These are phyloP conservation scores for Zaprionus camerounensis DNA, from an alignment of 1,140 invertebrate genomes.

Conservation along the genomic window DNA sequence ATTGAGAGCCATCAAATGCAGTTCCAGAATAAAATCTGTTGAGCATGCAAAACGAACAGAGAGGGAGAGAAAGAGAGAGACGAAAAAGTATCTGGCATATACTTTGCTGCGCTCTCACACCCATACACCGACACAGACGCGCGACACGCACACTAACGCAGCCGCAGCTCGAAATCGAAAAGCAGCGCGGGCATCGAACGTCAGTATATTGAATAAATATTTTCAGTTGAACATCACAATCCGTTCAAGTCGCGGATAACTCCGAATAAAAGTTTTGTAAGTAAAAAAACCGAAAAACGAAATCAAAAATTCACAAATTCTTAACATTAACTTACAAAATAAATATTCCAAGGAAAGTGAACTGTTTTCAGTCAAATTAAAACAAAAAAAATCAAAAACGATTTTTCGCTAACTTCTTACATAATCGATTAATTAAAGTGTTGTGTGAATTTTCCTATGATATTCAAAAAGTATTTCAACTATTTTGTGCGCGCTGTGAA, in stretches of 20 bases:
- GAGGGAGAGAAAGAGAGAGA: not conserved
- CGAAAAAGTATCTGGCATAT: constrained; percentile 55
- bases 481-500: constrained; percentile 32
- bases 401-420: constrained; percentile 18
- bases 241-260: constrained; percentile 84
- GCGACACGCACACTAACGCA: constrained; percentile 58
- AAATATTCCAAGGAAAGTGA: constrained; percentile 25
- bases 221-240: constrained; percentile 85
- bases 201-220: constrained; percentile 84
- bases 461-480: constrained; percentile 42
- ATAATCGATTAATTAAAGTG: constrained; percentile 54
- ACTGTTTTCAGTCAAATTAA: constrained; percentile 5
- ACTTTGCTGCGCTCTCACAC: constrained; percentile 50
- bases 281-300: constrained; percentile 59
- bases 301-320: constrained; percentile 21
- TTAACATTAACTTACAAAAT: constrained; percentile 3
- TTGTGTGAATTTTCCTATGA: constrained; percentile 30
- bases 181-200: constrained; percentile 79
- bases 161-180: constrained; percentile 66
- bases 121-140: constrained; percentile 27
- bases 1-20: constrained; percentile 64
- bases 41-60: constrained; percentile 49
- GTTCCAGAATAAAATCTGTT: constrained; percentile 69
- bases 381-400: constrained; percentile 17
- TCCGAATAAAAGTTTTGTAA: constrained; percentile 84